phyloP scores from a whole-genome alignment of 2,888 invertebrate genomes.

The Troides oblongomaculatus region DNA sequence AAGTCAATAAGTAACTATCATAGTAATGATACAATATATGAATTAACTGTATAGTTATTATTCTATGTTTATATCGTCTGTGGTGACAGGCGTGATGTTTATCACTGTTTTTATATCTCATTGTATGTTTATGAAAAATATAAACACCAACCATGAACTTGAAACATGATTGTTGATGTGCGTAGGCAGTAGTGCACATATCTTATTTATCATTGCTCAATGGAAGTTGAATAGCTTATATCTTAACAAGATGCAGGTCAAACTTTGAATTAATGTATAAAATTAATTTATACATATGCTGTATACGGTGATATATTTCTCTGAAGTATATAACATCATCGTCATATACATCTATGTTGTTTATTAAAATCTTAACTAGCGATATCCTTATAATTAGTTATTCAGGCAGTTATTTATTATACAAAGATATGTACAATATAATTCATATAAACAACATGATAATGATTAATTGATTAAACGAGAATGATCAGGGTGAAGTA shows the following conservation, averaged over 20 bases:
- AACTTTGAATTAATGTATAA: not conserved
- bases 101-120: not conserved
- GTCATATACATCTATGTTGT: too few species aligned
- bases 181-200: slow-evolving; percentile 3
- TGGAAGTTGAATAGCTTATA: slow-evolving; percentile 15
- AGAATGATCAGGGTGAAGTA: slow-evolving; percentile 34
- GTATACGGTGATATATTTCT: too few species aligned
- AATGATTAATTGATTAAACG: slow-evolving; percentile 5
- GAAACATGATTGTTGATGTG: slow-evolving; percentile 6
- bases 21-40: too few species aligned
- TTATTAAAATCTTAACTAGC: too few species aligned
- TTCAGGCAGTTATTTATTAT: not conserved
- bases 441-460: not conserved
- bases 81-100: not conserved
- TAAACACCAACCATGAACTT: slow-evolving; percentile 10
- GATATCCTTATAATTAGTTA: too few species aligned
- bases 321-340: too few species aligned
- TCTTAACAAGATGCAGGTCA: not conserved
- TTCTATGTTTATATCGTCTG: not conserved
- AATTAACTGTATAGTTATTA: not conserved
- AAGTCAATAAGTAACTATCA: too few species aligned
- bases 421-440: not conserved
- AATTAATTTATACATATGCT: too few species aligned
- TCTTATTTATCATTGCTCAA: slow-evolving; percentile 3
- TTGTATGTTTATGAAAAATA: not conserved